Conservation (phyloP, 2,113 vertebrate species). For the Microcebus jonahi region DNA sequence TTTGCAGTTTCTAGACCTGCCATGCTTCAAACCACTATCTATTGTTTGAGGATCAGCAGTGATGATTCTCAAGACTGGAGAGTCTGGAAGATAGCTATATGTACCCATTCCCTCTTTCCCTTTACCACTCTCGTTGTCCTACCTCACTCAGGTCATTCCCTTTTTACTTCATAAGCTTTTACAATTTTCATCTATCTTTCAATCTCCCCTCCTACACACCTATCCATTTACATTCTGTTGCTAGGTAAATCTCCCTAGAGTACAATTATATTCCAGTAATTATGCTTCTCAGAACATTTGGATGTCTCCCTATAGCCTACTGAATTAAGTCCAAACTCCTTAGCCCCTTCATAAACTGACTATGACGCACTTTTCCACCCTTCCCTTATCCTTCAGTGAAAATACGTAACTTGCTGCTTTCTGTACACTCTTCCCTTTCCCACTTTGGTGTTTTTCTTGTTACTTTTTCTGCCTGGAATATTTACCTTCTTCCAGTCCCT, state of each 20-base stretch:
- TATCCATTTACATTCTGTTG: not conserved
- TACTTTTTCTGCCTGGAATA: not conserved
- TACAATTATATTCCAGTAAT: not conserved
- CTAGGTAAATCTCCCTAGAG: not conserved
- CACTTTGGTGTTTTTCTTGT: not conserved
- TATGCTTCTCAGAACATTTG: not conserved
- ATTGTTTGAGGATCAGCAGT: not conserved
- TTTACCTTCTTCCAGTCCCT: not conserved
- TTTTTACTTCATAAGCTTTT: not conserved
- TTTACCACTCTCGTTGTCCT: not conserved
- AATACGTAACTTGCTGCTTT: not conserved
- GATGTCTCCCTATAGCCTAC: not conserved
- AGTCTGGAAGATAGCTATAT: not conserved
- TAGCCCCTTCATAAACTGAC: not conserved
- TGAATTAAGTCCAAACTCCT: not conserved
- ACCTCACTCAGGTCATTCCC: not conserved
- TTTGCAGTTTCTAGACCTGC: not conserved
- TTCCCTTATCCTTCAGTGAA: not conserved
- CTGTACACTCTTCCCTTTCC: not conserved
- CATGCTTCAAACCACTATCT: not conserved
- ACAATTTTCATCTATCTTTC: not conserved
- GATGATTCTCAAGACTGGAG: not conserved
- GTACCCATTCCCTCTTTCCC: not conserved
- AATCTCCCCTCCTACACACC: not conserved
- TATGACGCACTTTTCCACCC: not conserved